Evolutionary conservation across 2,888 invertebrate genomes (phyloP).

Genomic region (Drosophila greeni): DNA sequence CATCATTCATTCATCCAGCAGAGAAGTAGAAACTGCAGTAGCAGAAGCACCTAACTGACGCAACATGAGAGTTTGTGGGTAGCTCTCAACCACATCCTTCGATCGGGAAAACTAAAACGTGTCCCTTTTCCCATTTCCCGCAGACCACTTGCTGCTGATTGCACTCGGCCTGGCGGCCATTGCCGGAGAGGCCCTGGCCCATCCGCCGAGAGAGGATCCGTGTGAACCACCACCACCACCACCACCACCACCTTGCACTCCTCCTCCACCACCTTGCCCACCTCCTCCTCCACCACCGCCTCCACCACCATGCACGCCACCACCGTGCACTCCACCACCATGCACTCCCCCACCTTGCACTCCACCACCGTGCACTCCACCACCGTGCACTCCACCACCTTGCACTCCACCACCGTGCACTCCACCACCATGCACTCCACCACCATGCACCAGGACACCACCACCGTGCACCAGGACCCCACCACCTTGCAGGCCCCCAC

Average conservation of each 20-base stretch:
- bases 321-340: neutral
- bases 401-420: neutral
- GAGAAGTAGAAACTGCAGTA: slow-evolving; percentile 39
- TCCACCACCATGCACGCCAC: neutral
- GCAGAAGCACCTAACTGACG: slow-evolving; percentile 10
- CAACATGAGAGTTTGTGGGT: slow-evolving; percentile 54
- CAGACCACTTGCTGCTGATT: slow-evolving; percentile 47
- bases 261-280: slow-evolving; percentile 14
- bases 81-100: neutral
- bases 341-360: neutral
- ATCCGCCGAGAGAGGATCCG: slow-evolving; percentile 7
- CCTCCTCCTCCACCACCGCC: neutral
- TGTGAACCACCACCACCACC: slow-evolving; percentile 15
- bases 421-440: neutral
- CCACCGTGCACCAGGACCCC: neutral
- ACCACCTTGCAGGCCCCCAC: slow-evolving; percentile 6
- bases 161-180: slow-evolving; percentile 35
- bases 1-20: slow-evolving; percentile 12
- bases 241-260: neutral
- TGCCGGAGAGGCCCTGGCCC: slow-evolving; percentile 17
- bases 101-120: neutral
- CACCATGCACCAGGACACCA: neutral
- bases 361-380: slow-evolving; percentile 3
- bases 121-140: neutral
- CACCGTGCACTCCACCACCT: neutral